Evolutionary conservation across 2,797 vertebrate genomes (phyloP).

Genomic region (Monodelphis domestica): DNA sequence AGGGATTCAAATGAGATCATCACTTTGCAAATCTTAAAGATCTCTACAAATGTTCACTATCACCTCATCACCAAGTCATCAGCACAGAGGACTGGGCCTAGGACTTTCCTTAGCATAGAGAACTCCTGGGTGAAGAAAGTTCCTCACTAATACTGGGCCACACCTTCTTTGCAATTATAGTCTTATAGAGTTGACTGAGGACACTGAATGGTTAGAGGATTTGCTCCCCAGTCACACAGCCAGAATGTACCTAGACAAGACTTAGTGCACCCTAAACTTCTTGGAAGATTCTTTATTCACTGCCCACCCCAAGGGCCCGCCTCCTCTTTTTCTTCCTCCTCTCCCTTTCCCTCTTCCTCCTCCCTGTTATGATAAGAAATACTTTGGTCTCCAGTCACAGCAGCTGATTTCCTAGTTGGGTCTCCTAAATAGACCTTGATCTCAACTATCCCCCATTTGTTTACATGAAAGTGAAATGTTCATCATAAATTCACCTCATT

Average conservation of each 20-base stretch:
- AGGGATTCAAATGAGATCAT: background rate
- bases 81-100: background rate
- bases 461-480: no score
- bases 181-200: background rate
- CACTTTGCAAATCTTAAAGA: background rate
- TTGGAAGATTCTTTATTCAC: background rate
- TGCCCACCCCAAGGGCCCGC: no score
- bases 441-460: no score
- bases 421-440: no score
- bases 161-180: background rate
- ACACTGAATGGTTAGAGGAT: background rate
- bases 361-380: no score
- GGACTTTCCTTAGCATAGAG: background rate
- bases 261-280: background rate
- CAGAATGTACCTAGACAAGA: background rate
- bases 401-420: no score
- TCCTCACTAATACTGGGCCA: background rate
- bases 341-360: no score
- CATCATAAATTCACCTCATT: no score
- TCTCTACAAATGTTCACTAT: background rate
- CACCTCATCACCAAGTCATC: background rate
- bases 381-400: no score
- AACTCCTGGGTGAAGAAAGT: background rate
- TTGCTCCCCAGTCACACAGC: background rate
- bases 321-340: no score